Conservation (phyloP, 2,113 vertebrate species). For the Cacatua alba region DNA sequence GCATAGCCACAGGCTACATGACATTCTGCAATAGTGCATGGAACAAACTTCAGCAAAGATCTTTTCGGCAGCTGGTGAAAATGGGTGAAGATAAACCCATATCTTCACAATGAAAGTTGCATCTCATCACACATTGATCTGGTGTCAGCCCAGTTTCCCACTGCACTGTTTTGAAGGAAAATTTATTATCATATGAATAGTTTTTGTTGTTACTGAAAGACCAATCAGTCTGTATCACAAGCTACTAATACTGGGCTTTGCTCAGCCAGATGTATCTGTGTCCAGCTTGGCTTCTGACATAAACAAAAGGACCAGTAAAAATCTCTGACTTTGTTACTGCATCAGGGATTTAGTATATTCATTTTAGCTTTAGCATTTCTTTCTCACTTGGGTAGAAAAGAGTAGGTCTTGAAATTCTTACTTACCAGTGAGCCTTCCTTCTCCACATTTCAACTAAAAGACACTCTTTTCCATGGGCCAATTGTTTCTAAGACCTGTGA, state of each 20-base stretch:
- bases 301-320: background rate
- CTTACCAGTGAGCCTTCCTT: background rate
- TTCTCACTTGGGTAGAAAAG: background rate
- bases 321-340: background rate
- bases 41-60: background rate
- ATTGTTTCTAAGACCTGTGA: background rate
- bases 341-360: background rate
- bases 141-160: background rate
- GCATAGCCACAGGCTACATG: background rate
- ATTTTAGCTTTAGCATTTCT: background rate
- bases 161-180: background rate
- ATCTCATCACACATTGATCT: background rate
- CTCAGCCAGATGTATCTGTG: fast-evolving
- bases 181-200: background rate
- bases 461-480: background rate
- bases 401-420: background rate
- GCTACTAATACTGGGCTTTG: background rate
- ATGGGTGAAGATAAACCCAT: background rate
- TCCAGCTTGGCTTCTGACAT: background rate
- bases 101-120: background rate
- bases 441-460: background rate
- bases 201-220: background rate
- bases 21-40: fast-evolving
- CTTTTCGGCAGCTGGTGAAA: background rate
- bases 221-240: background rate